Percentiles rank a stretch among this genome's conserved stretches.
phyloP scores from a whole-genome alignment of 2,797 vertebrate species.

The Periparus ater region DNA sequence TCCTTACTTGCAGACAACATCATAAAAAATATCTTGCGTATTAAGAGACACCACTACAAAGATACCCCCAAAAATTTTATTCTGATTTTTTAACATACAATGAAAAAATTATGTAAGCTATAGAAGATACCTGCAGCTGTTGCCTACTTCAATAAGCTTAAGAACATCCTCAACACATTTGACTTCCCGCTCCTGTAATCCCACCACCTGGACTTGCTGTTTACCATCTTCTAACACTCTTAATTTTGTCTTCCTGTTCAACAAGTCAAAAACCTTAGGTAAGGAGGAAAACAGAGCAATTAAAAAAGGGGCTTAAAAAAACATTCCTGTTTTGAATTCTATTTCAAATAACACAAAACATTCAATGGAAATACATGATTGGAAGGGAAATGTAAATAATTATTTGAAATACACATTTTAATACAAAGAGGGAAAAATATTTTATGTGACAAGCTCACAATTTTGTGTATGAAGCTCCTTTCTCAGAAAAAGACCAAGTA shows the following conservation, averaged over 20 bases:
- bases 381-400: background rate
- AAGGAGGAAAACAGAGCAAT: background rate
- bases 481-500: background rate
- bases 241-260: conserved; percentile 94
- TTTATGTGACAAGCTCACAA: background rate
- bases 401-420: background rate
- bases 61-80: background rate
- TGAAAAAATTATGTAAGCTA: background rate
- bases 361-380: background rate
- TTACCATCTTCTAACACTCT: conserved; percentile 96
- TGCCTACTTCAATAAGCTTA: conserved; percentile 96
- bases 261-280: conserved; percentile 91
- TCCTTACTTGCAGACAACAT: background rate
- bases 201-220: conserved; percentile 96
- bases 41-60: background rate
- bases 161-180: conserved; percentile 96
- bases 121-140: conserved; percentile 93
- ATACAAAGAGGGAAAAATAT: background rate
- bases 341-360: background rate
- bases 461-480: background rate
- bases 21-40: background rate
- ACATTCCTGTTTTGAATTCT: background rate
- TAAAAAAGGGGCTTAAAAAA: background rate
- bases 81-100: background rate
- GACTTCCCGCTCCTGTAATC: conserved; percentile 93